Evolutionary conservation across 1,140 invertebrate genomes (phyloP).

Genomic region (Colletes gigas): DNA sequence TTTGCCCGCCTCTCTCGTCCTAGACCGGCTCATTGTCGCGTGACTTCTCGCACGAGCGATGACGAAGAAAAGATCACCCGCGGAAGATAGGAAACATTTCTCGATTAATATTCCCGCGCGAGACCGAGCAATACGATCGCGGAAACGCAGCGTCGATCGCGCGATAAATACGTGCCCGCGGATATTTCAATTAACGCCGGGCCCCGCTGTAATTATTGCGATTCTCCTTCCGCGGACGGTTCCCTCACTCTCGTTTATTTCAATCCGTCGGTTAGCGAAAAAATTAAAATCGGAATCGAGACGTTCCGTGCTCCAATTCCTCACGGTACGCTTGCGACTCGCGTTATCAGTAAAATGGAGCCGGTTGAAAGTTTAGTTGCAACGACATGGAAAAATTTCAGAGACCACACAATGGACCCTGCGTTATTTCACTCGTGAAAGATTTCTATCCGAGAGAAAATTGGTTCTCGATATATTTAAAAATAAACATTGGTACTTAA

Average conservation of each 20-base stretch:
- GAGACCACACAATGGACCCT: too few species aligned
- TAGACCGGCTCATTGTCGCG: neutral
- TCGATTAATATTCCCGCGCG: conserved; percentile 1
- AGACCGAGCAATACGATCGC: neutral
- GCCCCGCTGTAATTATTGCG: neutral
- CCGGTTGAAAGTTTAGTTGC: too few species aligned
- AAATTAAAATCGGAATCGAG: neutral
- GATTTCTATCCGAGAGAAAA: too few species aligned
- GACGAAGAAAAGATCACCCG: neutral
- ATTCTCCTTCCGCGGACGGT: neutral
- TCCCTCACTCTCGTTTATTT: neutral
- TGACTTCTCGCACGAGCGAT: conserved; percentile 10
- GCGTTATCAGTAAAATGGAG: too few species aligned
- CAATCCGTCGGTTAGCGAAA: neutral
- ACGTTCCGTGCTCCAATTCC: neutral
- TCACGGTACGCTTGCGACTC: neutral
- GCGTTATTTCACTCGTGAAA: too few species aligned
- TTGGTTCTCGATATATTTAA: too few species aligned
- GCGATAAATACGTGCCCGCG: neutral
- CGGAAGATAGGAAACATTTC: neutral
- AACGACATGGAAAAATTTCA: too few species aligned
- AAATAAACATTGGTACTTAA: too few species aligned
- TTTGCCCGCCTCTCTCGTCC: conserved; percentile 2
- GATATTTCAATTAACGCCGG: neutral
- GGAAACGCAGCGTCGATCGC: neutral